Base-by-base conservation (phyloP, 2,888 invertebrate genomes). In the Nephrotoma flavescens region DNA sequence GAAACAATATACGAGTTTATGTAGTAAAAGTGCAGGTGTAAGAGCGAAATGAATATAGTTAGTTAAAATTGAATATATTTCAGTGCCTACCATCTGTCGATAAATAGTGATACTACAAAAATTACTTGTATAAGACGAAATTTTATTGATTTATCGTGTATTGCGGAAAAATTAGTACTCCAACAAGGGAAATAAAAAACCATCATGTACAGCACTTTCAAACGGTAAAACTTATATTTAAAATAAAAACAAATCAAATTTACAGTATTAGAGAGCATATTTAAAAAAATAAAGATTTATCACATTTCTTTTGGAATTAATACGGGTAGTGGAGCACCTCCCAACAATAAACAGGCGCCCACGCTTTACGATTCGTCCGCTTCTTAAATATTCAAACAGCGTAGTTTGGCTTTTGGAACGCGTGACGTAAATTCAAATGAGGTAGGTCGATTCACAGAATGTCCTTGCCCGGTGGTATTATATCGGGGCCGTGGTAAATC, bases 311-410 rank as follows among this genome's bases (percentile, higher is more conserved):
- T 71, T 71, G 71, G 71, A 71, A 71, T 31, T 31, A 71, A 9
- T 31, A 52, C 6, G 12, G 4, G 4, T 57, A 11, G 19, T 57
- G 19, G 57, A 6, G 47, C 52, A 3, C 52, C 15, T 3, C 31
- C 2, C 31, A 31, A 3, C 31, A 31, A 47, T 12, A 47, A 12
- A 47, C 47, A n/a, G 31, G 11, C 47, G 47, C 31, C 1, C 31
- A 3, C 31, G 31, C 3, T 31, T 31, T 31, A 31, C 31, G 31
- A 31, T 44, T 44, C 44, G 12, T 47, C 31, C 12, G 57, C 45
- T 15, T 0, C 93, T 93, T 92, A 95, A 93, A 96, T 95, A 91
- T 96, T 96, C 86, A 96, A 93, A 90, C 96, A 96, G 90, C 96
- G 96, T 88, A 96, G 90, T 89, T 94, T 95, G 91, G 95, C 96